phyloP scores from a whole-genome alignment of 92 coral and sea anemone genomes.

The Porites evermanni region DNA sequence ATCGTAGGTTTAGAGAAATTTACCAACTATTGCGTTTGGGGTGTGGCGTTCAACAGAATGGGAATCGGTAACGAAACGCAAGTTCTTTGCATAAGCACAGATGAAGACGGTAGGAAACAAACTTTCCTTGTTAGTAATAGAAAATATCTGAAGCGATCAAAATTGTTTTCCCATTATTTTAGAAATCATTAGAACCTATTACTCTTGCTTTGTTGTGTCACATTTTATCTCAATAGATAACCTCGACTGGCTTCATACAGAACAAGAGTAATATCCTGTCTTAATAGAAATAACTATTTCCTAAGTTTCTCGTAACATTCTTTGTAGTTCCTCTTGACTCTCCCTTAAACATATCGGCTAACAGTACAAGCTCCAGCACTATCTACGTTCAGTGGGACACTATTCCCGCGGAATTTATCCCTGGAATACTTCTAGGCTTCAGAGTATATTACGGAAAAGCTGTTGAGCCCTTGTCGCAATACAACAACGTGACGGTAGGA shows the following conservation, averaged over 20 bases:
- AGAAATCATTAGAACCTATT: too few relatives aligned
- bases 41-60: slow-evolving; percentile 34
- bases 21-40: slow-evolving; percentile 43
- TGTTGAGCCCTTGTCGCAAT: not conserved
- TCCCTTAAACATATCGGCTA: not conserved
- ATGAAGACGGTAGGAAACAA: slow-evolving; percentile 33
- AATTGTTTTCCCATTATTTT: too few relatives aligned
- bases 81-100: not conserved
- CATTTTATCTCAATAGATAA: too few relatives aligned
- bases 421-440: slow-evolving; percentile 33
- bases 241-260: too few relatives aligned
- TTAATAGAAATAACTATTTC: not conserved
- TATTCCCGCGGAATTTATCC: slow-evolving; percentile 3
- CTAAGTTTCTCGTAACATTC: not conserved
- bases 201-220: too few relatives aligned
- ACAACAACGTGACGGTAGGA: not conserved
- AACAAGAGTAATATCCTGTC: too few relatives aligned
- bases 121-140: not conserved
- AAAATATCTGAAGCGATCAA: not conserved
- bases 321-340: slow-evolving; percentile 15
- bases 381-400: not conserved
- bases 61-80: slow-evolving; percentile 27
- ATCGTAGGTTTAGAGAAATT: slow-evolving; percentile 35
- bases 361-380: slow-evolving; percentile 15
- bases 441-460: slow-evolving; percentile 7